Base-by-base conservation (phyloP, 2,113 vertebrate species). In the Poecilia latipinna region DNA sequence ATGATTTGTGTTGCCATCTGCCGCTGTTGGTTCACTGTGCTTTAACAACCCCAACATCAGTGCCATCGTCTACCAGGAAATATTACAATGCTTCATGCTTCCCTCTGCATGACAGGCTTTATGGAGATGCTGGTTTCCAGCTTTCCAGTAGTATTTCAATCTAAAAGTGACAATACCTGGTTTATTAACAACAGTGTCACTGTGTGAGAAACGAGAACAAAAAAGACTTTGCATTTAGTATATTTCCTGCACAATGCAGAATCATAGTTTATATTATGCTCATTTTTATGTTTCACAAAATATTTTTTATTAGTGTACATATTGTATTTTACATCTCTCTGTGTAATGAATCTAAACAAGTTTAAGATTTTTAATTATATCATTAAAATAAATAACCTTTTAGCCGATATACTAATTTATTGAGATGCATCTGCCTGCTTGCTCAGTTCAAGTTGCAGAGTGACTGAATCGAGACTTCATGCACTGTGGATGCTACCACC, bases 391-490 rank as follows among this genome's bases (percentile, higher is more conserved):
- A 57, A 57, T n/a, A 57, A 24, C 17, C 22, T 57, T 57, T n/a
- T 57, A 2, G 8, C 17, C 13, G 1, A n/a, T 57, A n/a, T 24
- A 10, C 5, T 57, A n/a, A 57, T 24, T 48, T 48, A n/a, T 57
- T 24, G 24, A 57, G 51, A 57, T 57, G 51, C 51, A 57, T 2
- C 51, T 17, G 44, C 44, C 65, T 39, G 70, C 64, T 48, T 44
- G 63, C 67, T 54, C 44, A 72, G 15, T 32, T 51, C 19, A 54
- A 32, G 57, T 22, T 77, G 67, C 65, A 69, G 77, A 69, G 68
- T 62, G 70, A 33, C 11, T 28, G 64, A 57, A 80, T 65, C 10
- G 66, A 70, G 74, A 82, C 31, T 51, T 72, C 90, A 91, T 93
- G 90, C 92, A 90, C 77, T 72, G 54, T 35, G 57, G 24, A 68